Evolutionary conservation across 35 echinoderm and acorn worm species (phyloP), one percentile per base, ranked within the genome.

Genomic region (Ptychodera flava): DNA sequence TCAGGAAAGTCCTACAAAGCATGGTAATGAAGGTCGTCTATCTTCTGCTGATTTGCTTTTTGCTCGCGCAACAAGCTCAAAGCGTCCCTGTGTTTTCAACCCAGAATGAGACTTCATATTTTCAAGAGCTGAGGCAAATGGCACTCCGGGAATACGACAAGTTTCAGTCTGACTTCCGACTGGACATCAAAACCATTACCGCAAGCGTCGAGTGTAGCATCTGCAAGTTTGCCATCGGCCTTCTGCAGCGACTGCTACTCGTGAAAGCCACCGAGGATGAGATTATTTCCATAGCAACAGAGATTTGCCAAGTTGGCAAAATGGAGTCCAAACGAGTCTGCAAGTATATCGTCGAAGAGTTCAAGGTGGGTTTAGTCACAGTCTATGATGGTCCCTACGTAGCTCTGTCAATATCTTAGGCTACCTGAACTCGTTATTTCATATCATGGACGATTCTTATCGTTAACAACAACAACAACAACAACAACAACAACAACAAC

Each of bases 331-430:
- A 79, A 33, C 80, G 93, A 37, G 89, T 94, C 0, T 94, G 93
- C 76, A 77, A 91, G n/a, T 89, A 78, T 16, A 53, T 87, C 31
- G 86, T 80, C 28, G 81, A 32, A 88, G 93, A 94, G 78, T 94
- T 91, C 75, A 85, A 89, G 93, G 93, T 91, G 34, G 35, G 82
- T 81, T n/a, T n/a, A n/a, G n/a, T n/a, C n/a, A n/a, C n/a, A n/a
- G n/a, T n/a, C n/a, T n/a, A n/a, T n/a, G n/a, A n/a, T n/a, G n/a
- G n/a, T n/a, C n/a, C n/a, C n/a, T n/a, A n/a, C n/a, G n/a, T n/a
- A n/a, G n/a, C n/a, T n/a, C n/a, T n/a, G n/a, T n/a, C n/a, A n/a
- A n/a, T n/a, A n/a, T n/a, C n/a, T n/a, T n/a, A n/a, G n/a, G n/a
- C n/a, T n/a, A n/a, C n/a, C n/a, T n/a, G n/a, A n/a, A n/a, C n/a